phyloP scores from a whole-genome alignment of 2,113 vertebrate genomes.

The Leucosticte australis region DNA sequence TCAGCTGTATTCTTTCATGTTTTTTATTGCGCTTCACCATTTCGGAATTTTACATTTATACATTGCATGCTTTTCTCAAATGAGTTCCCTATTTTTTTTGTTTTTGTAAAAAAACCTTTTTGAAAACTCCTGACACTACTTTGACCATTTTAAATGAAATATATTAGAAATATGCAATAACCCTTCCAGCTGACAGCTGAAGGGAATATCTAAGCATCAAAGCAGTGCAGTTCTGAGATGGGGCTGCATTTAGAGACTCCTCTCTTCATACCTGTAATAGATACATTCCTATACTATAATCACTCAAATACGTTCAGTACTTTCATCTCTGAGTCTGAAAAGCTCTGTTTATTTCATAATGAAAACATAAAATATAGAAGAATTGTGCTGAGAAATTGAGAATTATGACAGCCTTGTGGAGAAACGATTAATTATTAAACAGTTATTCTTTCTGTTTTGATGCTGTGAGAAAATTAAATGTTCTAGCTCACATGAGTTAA shows the following conservation, averaged over 20 bases:
- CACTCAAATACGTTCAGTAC: not conserved
- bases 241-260: not conserved
- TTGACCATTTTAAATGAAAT: not conserved
- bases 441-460: not conserved
- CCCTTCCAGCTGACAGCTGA: not conserved
- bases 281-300: not conserved
- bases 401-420: not conserved
- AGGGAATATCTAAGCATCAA: not conserved
- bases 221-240: not conserved
- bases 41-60: not conserved
- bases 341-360: not conserved
- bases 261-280: not conserved
- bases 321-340: not conserved
- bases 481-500: not conserved
- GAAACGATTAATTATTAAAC: not conserved
- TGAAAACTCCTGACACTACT: not conserved
- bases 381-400: not conserved
- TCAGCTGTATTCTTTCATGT: not conserved
- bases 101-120: not conserved
- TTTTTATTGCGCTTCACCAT: not conserved
- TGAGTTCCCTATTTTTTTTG: not conserved
- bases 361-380: not conserved
- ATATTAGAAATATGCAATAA: not conserved
- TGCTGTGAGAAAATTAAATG: not conserved
- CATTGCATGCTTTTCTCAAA: not conserved